Percentiles rank a stretch among this genome's conserved stretches.
Evolutionary conservation across 2,797 vertebrate genomes (phyloP).

Genomic region (Gymnothorax reevesii): DNA sequence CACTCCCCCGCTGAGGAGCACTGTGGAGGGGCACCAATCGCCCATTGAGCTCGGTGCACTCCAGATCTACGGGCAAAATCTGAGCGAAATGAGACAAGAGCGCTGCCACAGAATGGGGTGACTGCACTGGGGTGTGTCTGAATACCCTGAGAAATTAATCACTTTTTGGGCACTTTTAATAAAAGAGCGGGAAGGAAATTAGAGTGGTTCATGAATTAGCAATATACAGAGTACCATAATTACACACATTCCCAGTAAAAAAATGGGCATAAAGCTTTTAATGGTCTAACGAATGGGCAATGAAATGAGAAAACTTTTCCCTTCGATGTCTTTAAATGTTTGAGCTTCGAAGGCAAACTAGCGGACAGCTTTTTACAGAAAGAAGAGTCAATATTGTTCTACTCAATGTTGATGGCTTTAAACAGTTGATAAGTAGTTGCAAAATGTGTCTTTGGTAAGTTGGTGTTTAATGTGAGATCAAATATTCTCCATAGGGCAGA

Average conservation of each 20-base stretch:
- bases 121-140: not conserved
- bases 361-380: too few relatives aligned
- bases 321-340: too few relatives aligned
- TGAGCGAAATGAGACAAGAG: constrained; percentile 66
- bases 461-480: too few relatives aligned
- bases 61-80: constrained; percentile 41
- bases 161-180: not conserved
- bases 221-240: not conserved
- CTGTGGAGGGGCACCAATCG: constrained; percentile 53
- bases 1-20: not conserved
- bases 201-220: not conserved
- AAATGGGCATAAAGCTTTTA: too few relatives aligned
- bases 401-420: too few relatives aligned
- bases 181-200: not conserved
- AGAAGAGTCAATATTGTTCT: too few relatives aligned
- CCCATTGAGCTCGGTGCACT: constrained; percentile 52
- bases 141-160: constrained; percentile 15
- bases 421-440: too few relatives aligned
- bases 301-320: too few relatives aligned
- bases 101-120: constrained; percentile 28
- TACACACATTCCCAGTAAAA: not conserved
- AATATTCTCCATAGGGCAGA: too few relatives aligned
- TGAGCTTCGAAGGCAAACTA: too few relatives aligned
- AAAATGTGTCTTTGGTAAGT: too few relatives aligned
- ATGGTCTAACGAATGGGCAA: too few relatives aligned